Evolutionary conservation across 1,140 invertebrate genomes (phyloP).

Genomic region (Aplysia californica): DNA sequence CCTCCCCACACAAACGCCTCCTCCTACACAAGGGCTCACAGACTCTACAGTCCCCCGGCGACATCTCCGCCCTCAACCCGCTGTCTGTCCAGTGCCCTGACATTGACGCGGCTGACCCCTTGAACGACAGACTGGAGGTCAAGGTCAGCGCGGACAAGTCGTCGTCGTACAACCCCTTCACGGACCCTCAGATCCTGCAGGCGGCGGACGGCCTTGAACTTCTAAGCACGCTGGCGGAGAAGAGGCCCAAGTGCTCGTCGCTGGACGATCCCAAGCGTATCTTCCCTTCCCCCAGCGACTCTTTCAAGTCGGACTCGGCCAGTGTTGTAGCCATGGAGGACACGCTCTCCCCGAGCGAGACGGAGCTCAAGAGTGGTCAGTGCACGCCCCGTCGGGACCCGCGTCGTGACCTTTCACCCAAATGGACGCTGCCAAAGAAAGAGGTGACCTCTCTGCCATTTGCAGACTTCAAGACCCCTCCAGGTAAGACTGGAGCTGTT

Average conservation of each 20-base stretch:
- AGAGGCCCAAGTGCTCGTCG: constrained; percentile 81
- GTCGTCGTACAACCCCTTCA: constrained; percentile 51
- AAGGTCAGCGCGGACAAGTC: neutral
- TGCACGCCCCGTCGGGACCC: constrained; percentile 42
- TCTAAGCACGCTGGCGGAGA: constrained; percentile 86
- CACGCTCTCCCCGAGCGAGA: constrained; percentile 26
- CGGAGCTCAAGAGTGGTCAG: constrained; percentile 44
- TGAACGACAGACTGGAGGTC: constrained; percentile 13
- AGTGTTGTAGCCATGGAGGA: constrained; percentile 20
- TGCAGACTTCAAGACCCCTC: constrained; percentile 27
- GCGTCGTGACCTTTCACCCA: constrained; percentile 31
- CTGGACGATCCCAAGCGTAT: constrained; percentile 29
- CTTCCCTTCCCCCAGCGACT: constrained; percentile 39
- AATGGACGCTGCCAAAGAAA: constrained; percentile 34
- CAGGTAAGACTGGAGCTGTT: constrained; percentile 36
- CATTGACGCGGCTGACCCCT: constrained; percentile 11
- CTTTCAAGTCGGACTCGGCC: constrained; percentile 34
- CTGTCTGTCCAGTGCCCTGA: constrained; percentile 14
- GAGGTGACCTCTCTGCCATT: constrained; percentile 1
- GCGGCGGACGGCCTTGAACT: constrained; percentile 80
- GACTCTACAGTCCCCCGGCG: too few relatives aligned
- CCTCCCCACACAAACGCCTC: too few relatives aligned
- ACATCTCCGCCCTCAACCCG: constrained; percentile 19
- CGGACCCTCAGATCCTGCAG: constrained; percentile 61
- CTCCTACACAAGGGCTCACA: too few relatives aligned